Conservation (phyloP, 2,113 vertebrate species). For the Notarius quadriscutis region DNA sequence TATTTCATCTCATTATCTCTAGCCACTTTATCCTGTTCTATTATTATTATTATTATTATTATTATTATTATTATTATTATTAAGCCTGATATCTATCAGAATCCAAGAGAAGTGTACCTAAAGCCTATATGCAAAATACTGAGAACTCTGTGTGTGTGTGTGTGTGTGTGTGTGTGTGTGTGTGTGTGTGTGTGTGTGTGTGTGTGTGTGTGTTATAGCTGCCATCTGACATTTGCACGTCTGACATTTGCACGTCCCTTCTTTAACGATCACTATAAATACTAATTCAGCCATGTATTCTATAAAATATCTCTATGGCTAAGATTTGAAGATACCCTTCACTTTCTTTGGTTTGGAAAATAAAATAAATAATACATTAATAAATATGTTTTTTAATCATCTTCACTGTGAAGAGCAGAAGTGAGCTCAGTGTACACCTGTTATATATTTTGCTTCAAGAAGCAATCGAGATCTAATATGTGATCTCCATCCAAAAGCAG, state of each 20-base stretch:
- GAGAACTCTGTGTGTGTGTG: not conserved
- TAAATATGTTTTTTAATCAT: not conserved
- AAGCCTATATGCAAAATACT: not conserved
- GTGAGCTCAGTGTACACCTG: not conserved
- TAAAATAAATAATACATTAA: not conserved
- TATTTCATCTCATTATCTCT: too few relatives aligned
- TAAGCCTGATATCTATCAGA: not conserved
- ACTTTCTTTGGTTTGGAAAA: not conserved
- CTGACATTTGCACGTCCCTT: not conserved
- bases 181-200: not conserved
- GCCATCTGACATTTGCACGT: too few relatives aligned
- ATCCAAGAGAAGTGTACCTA: not conserved
- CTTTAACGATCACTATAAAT: not conserved
- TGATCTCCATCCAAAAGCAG: constrained; percentile 72
- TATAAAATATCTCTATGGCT: not conserved
- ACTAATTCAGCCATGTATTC: not conserved
- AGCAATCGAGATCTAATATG: constrained; percentile 67
- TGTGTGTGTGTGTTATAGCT: not conserved
- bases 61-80: constrained; percentile 17
- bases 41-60: constrained; percentile 1
- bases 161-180: constrained; percentile 1
- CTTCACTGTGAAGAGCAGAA: not conserved
- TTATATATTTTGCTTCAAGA: constrained; percentile 38
- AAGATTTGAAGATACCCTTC: not conserved
- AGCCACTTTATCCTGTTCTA: too few relatives aligned